Conservation (phyloP, 2,888 invertebrate species). For the Anarsia innoxiella region DNA sequence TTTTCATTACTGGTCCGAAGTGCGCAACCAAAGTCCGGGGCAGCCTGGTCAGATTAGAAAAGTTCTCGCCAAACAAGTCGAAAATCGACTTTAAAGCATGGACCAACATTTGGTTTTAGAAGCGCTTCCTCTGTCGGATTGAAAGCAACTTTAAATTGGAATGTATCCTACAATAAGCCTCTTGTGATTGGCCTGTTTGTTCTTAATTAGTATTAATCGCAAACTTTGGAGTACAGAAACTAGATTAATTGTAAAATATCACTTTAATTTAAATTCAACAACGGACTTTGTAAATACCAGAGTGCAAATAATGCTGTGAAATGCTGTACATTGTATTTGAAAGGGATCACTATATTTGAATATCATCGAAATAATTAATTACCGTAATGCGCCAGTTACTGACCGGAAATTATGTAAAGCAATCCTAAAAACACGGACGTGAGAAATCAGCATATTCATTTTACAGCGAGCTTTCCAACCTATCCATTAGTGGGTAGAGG, state of each 20-base stretch:
- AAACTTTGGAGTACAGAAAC: conserved; percentile 42
- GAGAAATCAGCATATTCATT: conserved; percentile 67
- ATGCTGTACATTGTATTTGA: conserved; percentile 1
- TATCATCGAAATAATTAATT: conserved; percentile 41
- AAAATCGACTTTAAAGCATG: conserved; percentile 72
- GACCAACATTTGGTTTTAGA: conserved; percentile 71
- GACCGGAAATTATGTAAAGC: conserved; percentile 68
- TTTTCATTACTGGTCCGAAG: conserved; percentile 73
- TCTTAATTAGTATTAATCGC: conserved; percentile 73
- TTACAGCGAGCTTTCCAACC: conserved; percentile 48
- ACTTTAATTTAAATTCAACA: conserved; percentile 22
- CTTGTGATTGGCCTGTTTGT: conserved; percentile 72
- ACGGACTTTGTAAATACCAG: conserved; percentile 6
- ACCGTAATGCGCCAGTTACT: conserved; percentile 54
- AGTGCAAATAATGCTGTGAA: conserved; percentile 17
- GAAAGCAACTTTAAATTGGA: conserved; percentile 74
- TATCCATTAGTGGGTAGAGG: conserved; percentile 63
- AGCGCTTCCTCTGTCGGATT: conserved; percentile 54
- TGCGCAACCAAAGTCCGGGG: conserved; percentile 59
- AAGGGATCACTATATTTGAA: conserved; percentile 14
- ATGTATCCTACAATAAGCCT: conserved; percentile 73
- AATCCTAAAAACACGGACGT: conserved; percentile 58
- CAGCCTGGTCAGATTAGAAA: conserved; percentile 71
- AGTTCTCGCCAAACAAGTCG: conserved; percentile 64
- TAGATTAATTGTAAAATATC: conserved; percentile 34